Base-by-base conservation (phyloP, 2,797 vertebrate species). In the Nannoperca obscura region DNA sequence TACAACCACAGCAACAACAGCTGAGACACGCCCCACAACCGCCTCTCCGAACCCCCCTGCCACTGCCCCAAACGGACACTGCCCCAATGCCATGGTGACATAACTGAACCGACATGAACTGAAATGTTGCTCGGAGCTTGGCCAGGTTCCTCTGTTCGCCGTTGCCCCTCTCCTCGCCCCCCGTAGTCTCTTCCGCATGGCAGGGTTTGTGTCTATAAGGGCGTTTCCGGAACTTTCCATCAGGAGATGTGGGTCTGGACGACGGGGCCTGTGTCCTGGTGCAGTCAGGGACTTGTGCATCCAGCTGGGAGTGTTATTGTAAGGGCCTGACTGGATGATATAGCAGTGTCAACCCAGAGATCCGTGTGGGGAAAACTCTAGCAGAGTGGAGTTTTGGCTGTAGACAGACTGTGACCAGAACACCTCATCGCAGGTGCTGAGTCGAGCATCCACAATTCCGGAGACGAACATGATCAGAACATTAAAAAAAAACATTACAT, bases 1-100 rank as follows among this genome's bases (percentile, higher is more conserved):
- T 99, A 98, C 94, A 96, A 97, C 92, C 95, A 98, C 93, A 95
- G 93, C 87, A 96, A 97, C 91, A 97, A 97, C 94, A 96, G 95
- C 95, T 99, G 97, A 99, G 92, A 86, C 89, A 30, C 22, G 89
- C 87, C 73, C 63, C 62, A 24, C 86, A 7, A 15, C 62, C 5
- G 22, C 22, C 61, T 78, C 77, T 82, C 70, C 46, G 2, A n/a
- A 50, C 52, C 61, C 72, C 63, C 52, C 52, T 9, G 22, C 72
- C 63, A 49, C 52, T 8, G 22, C 80, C 75, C 66, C 57, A 44
- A 46, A 83, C 7, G 1, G 74, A 94, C 84, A 53, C 75, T 70
- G 11, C 58, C 40, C 44, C 19, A 5, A 34, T 1, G 62, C 78
- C 76, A 77, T 17, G 81, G 88, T 78, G 88, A 91, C 79, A 65